A percentile compares a stretch with the other conserved stretches of the same genome.
These are phyloP conservation scores for Plotosus lineatus DNA, from an alignment of 2,113 vertebrate species.

Conservation along the genomic window DNA sequence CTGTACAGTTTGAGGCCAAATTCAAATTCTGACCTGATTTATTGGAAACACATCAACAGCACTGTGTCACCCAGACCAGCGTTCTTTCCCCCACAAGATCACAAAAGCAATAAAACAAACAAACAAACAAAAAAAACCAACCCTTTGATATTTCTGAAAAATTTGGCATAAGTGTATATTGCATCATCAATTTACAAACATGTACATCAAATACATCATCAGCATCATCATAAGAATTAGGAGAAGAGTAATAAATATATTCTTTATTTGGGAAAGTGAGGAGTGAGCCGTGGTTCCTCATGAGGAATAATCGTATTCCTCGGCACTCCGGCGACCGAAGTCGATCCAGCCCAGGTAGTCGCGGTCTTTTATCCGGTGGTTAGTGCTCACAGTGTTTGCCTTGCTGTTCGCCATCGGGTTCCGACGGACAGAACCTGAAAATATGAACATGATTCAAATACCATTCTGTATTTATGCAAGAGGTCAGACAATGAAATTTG, in stretches of 20 bases:
- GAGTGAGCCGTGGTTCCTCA: conserved; percentile 65
- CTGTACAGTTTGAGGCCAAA: conserved; percentile 47
- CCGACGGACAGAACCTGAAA: conserved; percentile 80
- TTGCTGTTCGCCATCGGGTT: conserved; percentile 78
- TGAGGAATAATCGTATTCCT: conserved; percentile 91
- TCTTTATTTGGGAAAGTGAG: conserved; percentile 72
- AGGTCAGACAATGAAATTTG: background rate
- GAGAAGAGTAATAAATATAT: conserved; percentile 72
- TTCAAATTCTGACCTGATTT: conserved; percentile 52
- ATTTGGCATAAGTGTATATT: conserved; percentile 80
- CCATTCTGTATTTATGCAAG: background rate
- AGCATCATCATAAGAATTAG: conserved; percentile 37
- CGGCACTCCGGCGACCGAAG: conserved; percentile 92
- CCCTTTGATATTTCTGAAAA: conserved; percentile 71
- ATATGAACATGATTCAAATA: no score
- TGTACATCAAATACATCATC: conserved; percentile 77
- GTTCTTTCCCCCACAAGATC: background rate
- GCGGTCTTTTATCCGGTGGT: conserved; percentile 90
- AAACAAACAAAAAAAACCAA: conserved; percentile 65
- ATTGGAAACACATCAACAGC: conserved; percentile 52
- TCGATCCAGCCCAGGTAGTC: conserved; percentile 99
- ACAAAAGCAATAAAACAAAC: conserved; percentile 62
- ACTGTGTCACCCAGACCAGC: conserved; percentile 6
- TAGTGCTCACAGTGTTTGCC: conserved; percentile 73
- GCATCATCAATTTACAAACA: conserved; percentile 81